Evolutionary conservation across 2,113 vertebrate genomes (phyloP).

Genomic region (Otis tarda): DNA sequence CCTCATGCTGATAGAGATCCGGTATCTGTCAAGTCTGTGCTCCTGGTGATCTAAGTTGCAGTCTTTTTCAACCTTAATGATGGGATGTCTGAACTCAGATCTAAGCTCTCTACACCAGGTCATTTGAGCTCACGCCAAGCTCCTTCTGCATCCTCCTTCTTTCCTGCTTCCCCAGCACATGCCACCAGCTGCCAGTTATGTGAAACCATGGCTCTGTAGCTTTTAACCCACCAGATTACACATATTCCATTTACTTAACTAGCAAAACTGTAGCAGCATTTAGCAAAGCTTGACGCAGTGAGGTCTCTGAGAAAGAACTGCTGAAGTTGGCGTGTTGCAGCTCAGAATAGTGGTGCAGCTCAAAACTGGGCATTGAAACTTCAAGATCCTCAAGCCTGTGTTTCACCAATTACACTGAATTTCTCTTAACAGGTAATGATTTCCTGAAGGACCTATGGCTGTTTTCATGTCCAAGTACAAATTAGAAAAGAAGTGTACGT

Average conservation of each 20-base stretch:
- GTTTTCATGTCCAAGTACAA: background rate
- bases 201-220: background rate
- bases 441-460: background rate
- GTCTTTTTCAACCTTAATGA: background rate
- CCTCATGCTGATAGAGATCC: background rate
- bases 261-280: background rate
- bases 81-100: background rate
- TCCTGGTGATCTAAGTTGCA: background rate
- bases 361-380: background rate
- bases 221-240: background rate
- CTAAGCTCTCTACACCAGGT: background rate
- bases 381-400: background rate
- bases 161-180: background rate
- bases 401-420: background rate
- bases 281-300: accelerated
- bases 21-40: background rate
- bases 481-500: background rate
- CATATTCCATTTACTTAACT: background rate
- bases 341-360: background rate
- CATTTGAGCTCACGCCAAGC: background rate
- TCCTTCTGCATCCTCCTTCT: background rate
- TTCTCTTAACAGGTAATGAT: background rate
- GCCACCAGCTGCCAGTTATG: background rate
- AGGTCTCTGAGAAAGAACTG: background rate
- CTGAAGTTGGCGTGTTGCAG: background rate